phyloP scores from a whole-genome alignment of 2,888 invertebrate species.

The Drosophila imparisetae region DNA sequence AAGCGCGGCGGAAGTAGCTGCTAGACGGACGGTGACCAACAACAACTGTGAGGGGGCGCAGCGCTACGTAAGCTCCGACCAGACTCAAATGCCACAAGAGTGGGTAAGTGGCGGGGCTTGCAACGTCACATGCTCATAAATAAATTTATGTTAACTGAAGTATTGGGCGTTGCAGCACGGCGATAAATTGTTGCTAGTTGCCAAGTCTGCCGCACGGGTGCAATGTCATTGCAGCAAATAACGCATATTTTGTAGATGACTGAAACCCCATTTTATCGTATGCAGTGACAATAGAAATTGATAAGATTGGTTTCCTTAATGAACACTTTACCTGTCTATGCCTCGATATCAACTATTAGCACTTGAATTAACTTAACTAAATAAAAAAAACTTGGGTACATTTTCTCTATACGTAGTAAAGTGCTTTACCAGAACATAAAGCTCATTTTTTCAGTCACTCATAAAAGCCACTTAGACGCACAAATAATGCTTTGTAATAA shows the following conservation, averaged over 20 bases:
- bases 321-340: not conserved
- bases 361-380: not conserved
- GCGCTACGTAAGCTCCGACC: constrained; percentile 15
- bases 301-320: constrained; percentile 15
- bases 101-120: constrained; percentile 6
- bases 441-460: not conserved
- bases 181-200: constrained; percentile 55
- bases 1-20: constrained; percentile 64
- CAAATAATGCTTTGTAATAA: constrained; percentile 32
- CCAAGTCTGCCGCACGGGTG: constrained; percentile 26
- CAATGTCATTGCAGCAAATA: constrained; percentile 8
- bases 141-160: constrained; percentile 73
- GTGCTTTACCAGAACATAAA: too few relatives aligned
- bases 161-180: constrained; percentile 55
- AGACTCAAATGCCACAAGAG: constrained; percentile 10
- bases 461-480: constrained; percentile 1
- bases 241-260: constrained; percentile 53
- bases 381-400: not conserved
- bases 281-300: constrained; percentile 14
- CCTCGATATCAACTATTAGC: not conserved
- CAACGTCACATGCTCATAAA: constrained; percentile 73
- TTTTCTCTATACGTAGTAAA: not conserved
- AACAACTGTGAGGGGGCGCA: constrained; percentile 10
- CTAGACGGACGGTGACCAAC: constrained; percentile 31
- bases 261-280: constrained; percentile 38